Evolutionary conservation across 2,888 invertebrate species (phyloP).

Genomic region (Meiosimyza decipiens): DNA sequence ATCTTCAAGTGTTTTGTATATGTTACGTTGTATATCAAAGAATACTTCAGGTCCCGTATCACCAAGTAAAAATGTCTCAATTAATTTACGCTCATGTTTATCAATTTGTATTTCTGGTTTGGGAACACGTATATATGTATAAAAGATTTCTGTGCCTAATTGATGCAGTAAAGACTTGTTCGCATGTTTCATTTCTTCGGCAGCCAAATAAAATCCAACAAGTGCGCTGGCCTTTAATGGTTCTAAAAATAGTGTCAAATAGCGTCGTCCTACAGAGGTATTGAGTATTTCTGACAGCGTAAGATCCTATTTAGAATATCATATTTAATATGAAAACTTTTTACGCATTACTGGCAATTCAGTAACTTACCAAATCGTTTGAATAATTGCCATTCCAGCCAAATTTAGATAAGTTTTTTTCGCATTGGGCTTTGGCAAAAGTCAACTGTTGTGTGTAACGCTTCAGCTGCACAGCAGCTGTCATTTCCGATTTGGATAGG

Average conservation of each 20-base stretch:
- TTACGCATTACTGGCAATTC: not conserved
- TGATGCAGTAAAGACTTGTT: conserved; percentile 84
- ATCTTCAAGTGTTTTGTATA: conserved; percentile 83
- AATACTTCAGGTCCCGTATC: conserved; percentile 90
- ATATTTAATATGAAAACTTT: not conserved
- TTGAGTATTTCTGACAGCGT: conserved; percentile 80
- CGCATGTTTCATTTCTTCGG: conserved; percentile 84
- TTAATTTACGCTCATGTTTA: conserved; percentile 81
- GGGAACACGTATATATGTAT: conserved; percentile 85
- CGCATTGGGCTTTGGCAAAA: conserved; percentile 84
- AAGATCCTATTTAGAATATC: conserved; percentile 70
- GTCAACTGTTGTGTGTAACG: conserved; percentile 86
- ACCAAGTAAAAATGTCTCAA: conserved; percentile 88
- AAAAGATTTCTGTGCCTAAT: conserved; percentile 90
- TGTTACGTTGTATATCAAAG: conserved; percentile 85
- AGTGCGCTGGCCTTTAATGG: conserved; percentile 85
- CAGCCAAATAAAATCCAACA: conserved; percentile 87
- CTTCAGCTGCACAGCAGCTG: conserved; percentile 83
- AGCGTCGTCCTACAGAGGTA: conserved; percentile 82
- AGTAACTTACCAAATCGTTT: conserved; percentile 56
- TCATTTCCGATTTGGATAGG: conserved; percentile 79
- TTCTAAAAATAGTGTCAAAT: conserved; percentile 83
- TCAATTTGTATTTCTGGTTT: conserved; percentile 85
- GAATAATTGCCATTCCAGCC: conserved; percentile 83
- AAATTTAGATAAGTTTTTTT: conserved; percentile 77